Percentiles rank a stretch among this genome's conserved stretches.
These are phyloP conservation scores for Grapholita molesta DNA, from an alignment of 1,140 invertebrate species.

Conservation along the genomic window DNA sequence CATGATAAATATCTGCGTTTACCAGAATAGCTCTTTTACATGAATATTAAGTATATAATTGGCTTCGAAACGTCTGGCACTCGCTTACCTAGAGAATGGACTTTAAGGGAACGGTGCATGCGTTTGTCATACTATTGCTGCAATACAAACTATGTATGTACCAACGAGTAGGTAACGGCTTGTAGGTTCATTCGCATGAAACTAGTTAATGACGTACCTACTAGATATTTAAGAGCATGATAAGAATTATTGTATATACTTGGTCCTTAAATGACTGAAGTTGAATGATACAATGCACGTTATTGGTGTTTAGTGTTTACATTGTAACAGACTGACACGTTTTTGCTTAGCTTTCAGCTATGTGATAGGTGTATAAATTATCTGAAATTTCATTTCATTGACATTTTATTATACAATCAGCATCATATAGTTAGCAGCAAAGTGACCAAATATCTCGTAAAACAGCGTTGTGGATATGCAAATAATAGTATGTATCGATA, in stretches of 20 bases:
- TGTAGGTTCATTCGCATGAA: neutral
- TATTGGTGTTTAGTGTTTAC: neutral
- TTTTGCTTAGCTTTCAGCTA: constrained; percentile 9
- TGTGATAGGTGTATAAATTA: neutral
- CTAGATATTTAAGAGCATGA: neutral
- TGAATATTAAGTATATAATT: neutral
- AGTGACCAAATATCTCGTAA: no score
- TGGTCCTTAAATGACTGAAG: neutral
- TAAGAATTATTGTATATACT: neutral
- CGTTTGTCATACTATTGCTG: constrained; percentile 13
- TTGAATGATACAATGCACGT: neutral
- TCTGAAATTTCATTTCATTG: no score
- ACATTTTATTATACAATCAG: no score
- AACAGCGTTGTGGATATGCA: no score
- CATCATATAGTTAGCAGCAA: no score
- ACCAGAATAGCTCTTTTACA: neutral
- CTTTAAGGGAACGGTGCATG: constrained; percentile 19
- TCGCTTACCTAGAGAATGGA: neutral
- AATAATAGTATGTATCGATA: no score
- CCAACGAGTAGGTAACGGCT: neutral
- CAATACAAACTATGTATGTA: neutral
- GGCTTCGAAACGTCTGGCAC: neutral
- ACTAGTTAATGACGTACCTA: neutral
- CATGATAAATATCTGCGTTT: neutral
- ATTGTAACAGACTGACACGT: neutral